Conservation (phyloP, 2,888 invertebrate species). For the Molanna angustata region DNA sequence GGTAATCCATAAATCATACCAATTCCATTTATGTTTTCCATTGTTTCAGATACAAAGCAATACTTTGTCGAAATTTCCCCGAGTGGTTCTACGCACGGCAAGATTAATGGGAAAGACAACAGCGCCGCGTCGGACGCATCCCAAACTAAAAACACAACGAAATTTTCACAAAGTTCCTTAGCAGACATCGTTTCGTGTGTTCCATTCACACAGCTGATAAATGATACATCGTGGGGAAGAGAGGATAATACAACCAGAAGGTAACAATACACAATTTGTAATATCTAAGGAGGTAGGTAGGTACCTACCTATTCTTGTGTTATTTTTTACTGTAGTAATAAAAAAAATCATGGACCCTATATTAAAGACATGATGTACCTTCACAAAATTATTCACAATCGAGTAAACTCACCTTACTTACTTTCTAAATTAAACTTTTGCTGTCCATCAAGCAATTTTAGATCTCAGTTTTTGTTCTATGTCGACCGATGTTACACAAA, state of each 20-base stretch:
- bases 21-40: not conserved
- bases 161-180: conserved; percentile 6
- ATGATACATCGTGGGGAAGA: conserved; percentile 3
- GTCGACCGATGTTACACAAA: too few relatives aligned
- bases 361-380: too few relatives aligned
- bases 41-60: conserved; percentile 8
- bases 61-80: conserved; percentile 8
- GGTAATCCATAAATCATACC: not conserved
- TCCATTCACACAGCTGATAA: conserved; percentile 6
- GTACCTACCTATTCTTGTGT: too few relatives aligned
- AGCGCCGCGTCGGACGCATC: not conserved
- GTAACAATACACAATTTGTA: not conserved
- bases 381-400: too few relatives aligned
- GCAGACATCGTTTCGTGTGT: conserved; percentile 8
- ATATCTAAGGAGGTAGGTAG: too few relatives aligned
- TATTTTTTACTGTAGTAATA: too few relatives aligned
- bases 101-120: conserved; percentile 6
- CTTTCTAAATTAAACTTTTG: too few relatives aligned
- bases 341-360: too few relatives aligned
- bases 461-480: too few relatives aligned
- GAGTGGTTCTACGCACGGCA: not conserved
- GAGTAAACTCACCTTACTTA: too few relatives aligned
- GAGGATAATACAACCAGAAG: not conserved
- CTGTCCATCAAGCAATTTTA: too few relatives aligned
- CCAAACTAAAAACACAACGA: conserved; percentile 5